Evolutionary conservation across 2,797 vertebrate species (phyloP), one percentile per base, ranked within the genome.

Genomic region (Tolypeutes matacus): DNA sequence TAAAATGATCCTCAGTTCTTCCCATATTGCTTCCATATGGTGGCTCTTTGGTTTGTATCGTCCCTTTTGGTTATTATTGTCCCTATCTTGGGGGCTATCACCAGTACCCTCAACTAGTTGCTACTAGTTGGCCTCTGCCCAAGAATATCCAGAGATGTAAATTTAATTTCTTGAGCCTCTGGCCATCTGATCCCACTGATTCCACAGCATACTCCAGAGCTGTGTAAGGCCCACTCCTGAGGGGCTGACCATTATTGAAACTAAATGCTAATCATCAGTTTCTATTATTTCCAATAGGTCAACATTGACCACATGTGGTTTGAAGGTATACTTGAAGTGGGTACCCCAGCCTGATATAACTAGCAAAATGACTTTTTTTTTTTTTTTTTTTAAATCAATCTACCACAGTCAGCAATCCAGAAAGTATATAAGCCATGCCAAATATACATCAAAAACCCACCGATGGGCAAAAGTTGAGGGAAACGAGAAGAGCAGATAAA

Each of bases 311-410:
- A 75, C 17, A 62, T 34, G 18, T 76, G 18, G 3, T 80, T 18
- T 81, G 46, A 70, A 93, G 56, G 18, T 62, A 46, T 29, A 42
- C n/a, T 83, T 87, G 77, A 67, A 82, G 69, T 13, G 42, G 49
- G 23, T 14, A 60, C 25, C 11, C 27, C 27, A 31, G 64, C 58
- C 67, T 78, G n/a, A 65, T n/a, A 60, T 27, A 62, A 36, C 42
- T 34, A 92, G 86, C 64, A 64, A 95, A 95, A 96, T 69, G 27
- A 75, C 34, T n/a, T 89, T 69, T 51, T 65, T 78, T 65, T 82
- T 29, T 15, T 65, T 49, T 39, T 39, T 39, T 39, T 39, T 72
- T 70, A 92, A 81, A 9, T 36, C 25, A 39, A 21, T 58, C 56
- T 70, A 76, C 27, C 46, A 34, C 0, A 34, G 27, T 46, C 27